Evolutionary conservation across 2,888 invertebrate species (phyloP), one percentile per base, ranked within the genome.

Genomic region (Punctoribates punctum): DNA sequence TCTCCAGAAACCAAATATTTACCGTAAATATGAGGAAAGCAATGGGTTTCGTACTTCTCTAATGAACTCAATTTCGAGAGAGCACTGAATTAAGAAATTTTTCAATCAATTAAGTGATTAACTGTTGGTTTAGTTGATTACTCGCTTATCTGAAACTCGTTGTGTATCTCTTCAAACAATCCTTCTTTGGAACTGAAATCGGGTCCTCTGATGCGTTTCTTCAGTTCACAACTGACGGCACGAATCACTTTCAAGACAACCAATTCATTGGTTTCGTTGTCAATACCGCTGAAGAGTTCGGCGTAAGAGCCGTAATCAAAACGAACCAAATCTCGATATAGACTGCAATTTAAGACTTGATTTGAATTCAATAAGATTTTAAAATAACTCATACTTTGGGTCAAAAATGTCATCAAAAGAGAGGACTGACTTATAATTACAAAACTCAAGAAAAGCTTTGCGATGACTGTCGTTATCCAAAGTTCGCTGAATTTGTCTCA

Each of bases 181-280:
- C 25, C 46, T 11, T 42, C 42, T 9, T 27, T 60, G 0, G 74
- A 62, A 11, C 42, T 15, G 25, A 25, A 73, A 1, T 60, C 29
- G 2, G 48, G 25, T 25, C 34, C 23, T 13, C 4, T 23, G 27
- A 74, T 8, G 46, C 27, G 34, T 0, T 34, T 23, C 27, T 23
- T n/a, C 0, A 77, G 27, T 17, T 46, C 23, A 20, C 5, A 29
- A 48, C 65, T 27, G 23, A 77, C 13, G 20, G 74, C 67, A 9
- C 77, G 77, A 38, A 77, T 77, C n/a, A 77, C 73, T 67, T 77
- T 77, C 27, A 77, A 29, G 13, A 75, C 74, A 11, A 77, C 38
- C 11, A 29, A 20, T 42, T 72, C 25, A 25, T 60, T 65, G 17
- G 29, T 72, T 11, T 48, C 23, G 1, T 25, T 38, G 48, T 76